Base-by-base conservation (phyloP, 35 echinoderm and acorn worm species). In the Eucidaris tribuloides region DNA sequence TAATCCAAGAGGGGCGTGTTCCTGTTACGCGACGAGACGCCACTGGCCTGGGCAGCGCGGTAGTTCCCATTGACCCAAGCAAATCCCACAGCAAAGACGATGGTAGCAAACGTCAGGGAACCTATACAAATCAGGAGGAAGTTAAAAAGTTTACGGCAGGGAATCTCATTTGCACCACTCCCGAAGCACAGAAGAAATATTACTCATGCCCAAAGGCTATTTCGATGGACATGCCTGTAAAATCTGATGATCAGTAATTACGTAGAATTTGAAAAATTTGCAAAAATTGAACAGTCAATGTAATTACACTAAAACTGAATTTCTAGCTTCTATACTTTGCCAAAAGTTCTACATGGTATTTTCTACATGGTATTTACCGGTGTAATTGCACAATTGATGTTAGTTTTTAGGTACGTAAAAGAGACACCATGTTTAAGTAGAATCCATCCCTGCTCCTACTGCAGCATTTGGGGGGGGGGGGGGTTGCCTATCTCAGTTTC, bases 61-160 rank as follows among this genome's bases (percentile, higher is more conserved):
- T 83, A 82, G 56, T 94, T 94, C 17, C 92, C 92, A 48, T 76
- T 54, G 34, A 89, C 86, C 92, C 92, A 94, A 32, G 62, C 65
- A 48, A 89, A 63, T 7, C 89, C 46, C 3, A 85, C 5, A 17
- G 59, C 92, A 27, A 83, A 81, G 11, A 85, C 32, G 19, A 90
- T 55, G 20, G 83, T 62, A 2, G 83, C 30, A 49, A 81, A 13
- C 1, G 76, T 45, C 22, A 81, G 20, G 42, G 62, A 62, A 34
- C 59, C 89, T 91, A 60, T 17, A 76, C 33, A 77, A 68, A 14
- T 6, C n/a, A 34, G 35, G 37, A 30, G 19, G 34, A 1, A 72
- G 24, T 20, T 19, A 72, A 35, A 1, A 5, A 0, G 30, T n/a
- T 23, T 60, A 29, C 22, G 57, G 30, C 30, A n/a, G n/a, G n/a